phyloP scores from a whole-genome alignment of 2,113 vertebrate genomes.

The Anolis carolinensis region DNA sequence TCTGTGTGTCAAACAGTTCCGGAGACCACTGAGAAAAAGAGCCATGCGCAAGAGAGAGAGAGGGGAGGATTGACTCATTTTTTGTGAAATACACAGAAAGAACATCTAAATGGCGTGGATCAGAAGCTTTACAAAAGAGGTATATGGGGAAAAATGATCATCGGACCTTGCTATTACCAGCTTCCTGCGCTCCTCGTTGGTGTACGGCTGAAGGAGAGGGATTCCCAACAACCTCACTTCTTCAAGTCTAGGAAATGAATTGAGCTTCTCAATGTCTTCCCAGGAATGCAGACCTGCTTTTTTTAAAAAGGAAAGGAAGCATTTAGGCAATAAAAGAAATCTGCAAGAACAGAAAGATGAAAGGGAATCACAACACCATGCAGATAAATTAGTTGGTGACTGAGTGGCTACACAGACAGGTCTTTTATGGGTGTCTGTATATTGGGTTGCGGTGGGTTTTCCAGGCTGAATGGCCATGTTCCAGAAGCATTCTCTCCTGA shows the following conservation, averaged over 20 bases:
- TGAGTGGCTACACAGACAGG: no score
- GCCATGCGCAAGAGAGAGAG: no score
- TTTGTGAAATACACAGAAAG: neutral
- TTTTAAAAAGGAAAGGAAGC: slow-evolving; percentile 47
- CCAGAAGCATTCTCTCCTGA: no score
- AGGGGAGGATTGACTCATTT: no score
- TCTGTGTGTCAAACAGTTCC: neutral
- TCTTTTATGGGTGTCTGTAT: no score
- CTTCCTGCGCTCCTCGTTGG: slow-evolving; percentile 87
- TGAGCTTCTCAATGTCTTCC: slow-evolving; percentile 94
- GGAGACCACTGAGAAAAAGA: neutral
- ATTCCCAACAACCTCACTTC: slow-evolving; percentile 92
- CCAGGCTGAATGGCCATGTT: no score
- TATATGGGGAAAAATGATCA: slow-evolving; percentile 26
- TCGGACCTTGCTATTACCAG: slow-evolving; percentile 88
- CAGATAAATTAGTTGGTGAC: no score
- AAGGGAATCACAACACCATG: no score
- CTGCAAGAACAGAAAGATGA: no score
- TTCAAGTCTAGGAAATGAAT: slow-evolving; percentile 91
- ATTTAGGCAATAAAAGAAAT: slow-evolving; percentile 47
- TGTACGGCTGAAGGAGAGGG: slow-evolving; percentile 90
- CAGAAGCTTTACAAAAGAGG: no score
- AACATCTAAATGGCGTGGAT: no score
- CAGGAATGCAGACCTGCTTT: slow-evolving; percentile 88
- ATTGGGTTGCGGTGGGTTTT: no score